Conservation (phyloP, 2,797 vertebrate species). For the Coregonus sp. region DNA sequence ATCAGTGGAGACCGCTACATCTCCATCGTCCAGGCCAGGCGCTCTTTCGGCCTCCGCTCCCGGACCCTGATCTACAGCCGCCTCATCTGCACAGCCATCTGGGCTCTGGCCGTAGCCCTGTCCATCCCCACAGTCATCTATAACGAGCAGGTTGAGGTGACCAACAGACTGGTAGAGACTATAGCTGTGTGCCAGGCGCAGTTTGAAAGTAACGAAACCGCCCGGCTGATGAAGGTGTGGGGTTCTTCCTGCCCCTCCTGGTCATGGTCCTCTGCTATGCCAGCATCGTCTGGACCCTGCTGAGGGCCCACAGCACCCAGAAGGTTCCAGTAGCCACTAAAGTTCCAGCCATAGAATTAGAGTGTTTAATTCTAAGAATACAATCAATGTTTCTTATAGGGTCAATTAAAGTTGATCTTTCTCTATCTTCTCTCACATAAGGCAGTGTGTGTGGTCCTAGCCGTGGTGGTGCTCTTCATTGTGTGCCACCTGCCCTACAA, state of each 20-base stretch:
- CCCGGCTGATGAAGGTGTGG: conserved; percentile 77
- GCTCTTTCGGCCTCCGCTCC: conserved; percentile 78
- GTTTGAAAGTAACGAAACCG: conserved; percentile 58
- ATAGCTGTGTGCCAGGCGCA: conserved; percentile 68
- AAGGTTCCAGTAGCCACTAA: conserved; percentile 31
- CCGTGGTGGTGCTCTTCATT: conserved; percentile 84
- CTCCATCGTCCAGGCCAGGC: conserved; percentile 86
- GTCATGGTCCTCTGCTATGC: conserved; percentile 87
- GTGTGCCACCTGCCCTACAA: conserved; percentile 89
- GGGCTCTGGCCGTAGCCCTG: conserved; percentile 74
- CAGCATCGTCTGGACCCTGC: conserved; percentile 76
- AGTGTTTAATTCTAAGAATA: no score
- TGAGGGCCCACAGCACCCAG: conserved; percentile 80
- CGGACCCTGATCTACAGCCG: conserved; percentile 66
- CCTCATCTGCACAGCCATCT: conserved; percentile 78
- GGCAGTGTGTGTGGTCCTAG: conserved; percentile 84
- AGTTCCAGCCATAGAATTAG: neutral
- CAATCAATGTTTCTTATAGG: neutral
- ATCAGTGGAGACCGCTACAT: conserved; percentile 88
- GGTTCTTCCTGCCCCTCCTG: conserved; percentile 85
- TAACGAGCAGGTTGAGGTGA: conserved; percentile 58
- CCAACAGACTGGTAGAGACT: rapidly evolving
- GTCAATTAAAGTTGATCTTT: neutral
- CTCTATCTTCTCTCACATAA: conserved; percentile 27
- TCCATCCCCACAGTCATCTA: conserved; percentile 82